Evolutionary conservation across 2,888 invertebrate genomes (phyloP).

Genomic region (Zelleria hepariella): DNA sequence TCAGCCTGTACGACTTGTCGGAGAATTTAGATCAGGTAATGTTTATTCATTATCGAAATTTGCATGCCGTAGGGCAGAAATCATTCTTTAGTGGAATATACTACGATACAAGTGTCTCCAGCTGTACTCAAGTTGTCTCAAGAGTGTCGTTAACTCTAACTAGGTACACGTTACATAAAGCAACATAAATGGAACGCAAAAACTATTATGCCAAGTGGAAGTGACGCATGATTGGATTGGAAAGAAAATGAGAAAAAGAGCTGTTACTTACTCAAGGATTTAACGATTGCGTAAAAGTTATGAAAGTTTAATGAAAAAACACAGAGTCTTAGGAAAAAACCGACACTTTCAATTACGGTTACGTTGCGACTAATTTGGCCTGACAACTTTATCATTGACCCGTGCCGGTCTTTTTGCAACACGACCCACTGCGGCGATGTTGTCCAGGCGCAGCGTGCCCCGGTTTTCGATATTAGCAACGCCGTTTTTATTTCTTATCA

Average conservation of each 20-base stretch:
- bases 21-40: constrained; percentile 82
- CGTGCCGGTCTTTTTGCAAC: constrained; percentile 1
- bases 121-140: neutral
- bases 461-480: neutral
- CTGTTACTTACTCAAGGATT: too few relatives aligned
- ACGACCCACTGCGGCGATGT: neutral
- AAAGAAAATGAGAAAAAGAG: neutral
- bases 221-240: neutral
- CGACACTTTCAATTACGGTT: constrained; percentile 6
- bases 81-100: constrained; percentile 6
- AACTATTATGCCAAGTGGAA: neutral
- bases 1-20: constrained; percentile 86
- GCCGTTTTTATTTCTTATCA: neutral
- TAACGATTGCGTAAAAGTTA: constrained; percentile 1
- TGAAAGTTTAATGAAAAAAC: neutral
- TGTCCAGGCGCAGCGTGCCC: neutral
- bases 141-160: neutral
- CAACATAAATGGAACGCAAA: neutral
- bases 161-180: neutral
- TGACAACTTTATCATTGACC: constrained; percentile 7
- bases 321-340: neutral
- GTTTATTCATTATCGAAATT: constrained; percentile 17
- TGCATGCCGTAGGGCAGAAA: constrained; percentile 12
- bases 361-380: constrained; percentile 2
- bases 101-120: neutral